Base-by-base conservation (phyloP, 2,888 invertebrate genomes). In the Plagodis dolabraria region DNA sequence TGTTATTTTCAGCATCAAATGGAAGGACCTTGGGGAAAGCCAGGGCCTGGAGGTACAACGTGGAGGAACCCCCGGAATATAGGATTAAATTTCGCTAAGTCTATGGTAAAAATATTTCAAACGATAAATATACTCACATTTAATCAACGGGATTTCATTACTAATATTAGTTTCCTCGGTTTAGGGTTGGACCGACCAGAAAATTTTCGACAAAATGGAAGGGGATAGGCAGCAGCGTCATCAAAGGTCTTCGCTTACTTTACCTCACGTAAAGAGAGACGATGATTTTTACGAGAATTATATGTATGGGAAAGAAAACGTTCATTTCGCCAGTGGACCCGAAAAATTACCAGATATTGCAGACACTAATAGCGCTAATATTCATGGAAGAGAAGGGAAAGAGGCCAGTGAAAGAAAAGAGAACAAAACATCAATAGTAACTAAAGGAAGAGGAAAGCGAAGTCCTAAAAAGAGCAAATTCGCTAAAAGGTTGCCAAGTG, bases 21-120 rank as follows among this genome's bases (percentile, higher is more conserved):
- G 79, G 87, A 85, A 38, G 89, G 89, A 49, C 95, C 95, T 34
- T 96, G 95, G 95, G 95, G 95, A 59, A 94, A 91, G 73, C 94
- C 94, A 22, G 95, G 96, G 65, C 96, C 96, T 48, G 96, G 96
- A 54, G 96, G 96, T 65, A 91, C 93, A 54, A 94, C 94, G 68
- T 96, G 96, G 96, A 94, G 96, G 77, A 94, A 95, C 86, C 96
- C 96, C 63, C 94, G 94, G 75, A 91, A 94, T 79, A 93, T 96
- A 75, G 96, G 96, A 76, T 87, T 94, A 72, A 94, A 95, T 86
- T 96, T 97, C 92, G 94, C 95, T 74, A 94, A 95, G 83, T 96
- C 96, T 70, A 93, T 97, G 96, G 96, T 96, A 94, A 47, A 12
- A 11, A 43, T 12, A 22, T 22, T 4, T 22, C 2, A 22, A 22